Conservation (phyloP, 92 coral and sea anemone species). For the Phenganax stokvisi region DNA sequence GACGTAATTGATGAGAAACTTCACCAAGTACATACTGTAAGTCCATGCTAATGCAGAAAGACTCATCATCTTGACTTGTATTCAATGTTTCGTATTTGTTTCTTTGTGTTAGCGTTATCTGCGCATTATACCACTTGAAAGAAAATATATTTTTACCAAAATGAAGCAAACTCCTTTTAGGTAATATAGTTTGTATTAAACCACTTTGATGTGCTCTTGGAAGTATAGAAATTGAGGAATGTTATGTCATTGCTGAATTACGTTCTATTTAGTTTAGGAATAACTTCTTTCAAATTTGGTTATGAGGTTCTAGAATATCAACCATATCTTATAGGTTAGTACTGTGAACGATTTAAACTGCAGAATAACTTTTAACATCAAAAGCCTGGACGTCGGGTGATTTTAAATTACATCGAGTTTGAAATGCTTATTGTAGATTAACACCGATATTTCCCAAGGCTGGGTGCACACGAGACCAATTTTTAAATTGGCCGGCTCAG, state of each 20-base stretch:
- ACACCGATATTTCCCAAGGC: too few species aligned
- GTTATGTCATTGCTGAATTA: neutral
- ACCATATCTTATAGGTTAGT: slow-evolving; percentile 18
- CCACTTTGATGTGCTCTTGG: too few species aligned
- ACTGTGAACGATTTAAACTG: neutral
- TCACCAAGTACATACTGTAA: neutral
- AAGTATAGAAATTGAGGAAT: neutral
- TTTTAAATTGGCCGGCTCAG: too few species aligned
- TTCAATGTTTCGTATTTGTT: neutral
- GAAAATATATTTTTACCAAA: slow-evolving; percentile 29
- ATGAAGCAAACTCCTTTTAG: slow-evolving; percentile 26
- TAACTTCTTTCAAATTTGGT: slow-evolving; percentile 26
- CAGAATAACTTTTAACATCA: neutral
- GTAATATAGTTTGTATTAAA: neutral
- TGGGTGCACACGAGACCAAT: too few species aligned
- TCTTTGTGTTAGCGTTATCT: slow-evolving; percentile 10
- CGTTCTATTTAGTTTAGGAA: slow-evolving; percentile 2
- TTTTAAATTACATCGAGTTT: too few species aligned
- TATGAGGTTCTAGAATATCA: slow-evolving; percentile 12
- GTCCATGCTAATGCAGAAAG: too few species aligned
- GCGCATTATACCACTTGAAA: slow-evolving; percentile 15
- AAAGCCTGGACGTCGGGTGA: too few species aligned
- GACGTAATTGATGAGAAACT: neutral
- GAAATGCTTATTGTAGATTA: too few species aligned
- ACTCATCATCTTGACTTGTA: neutral